Conservation (phyloP, 2,888 invertebrate genomes). For the Podotricha telesiphe region DNA sequence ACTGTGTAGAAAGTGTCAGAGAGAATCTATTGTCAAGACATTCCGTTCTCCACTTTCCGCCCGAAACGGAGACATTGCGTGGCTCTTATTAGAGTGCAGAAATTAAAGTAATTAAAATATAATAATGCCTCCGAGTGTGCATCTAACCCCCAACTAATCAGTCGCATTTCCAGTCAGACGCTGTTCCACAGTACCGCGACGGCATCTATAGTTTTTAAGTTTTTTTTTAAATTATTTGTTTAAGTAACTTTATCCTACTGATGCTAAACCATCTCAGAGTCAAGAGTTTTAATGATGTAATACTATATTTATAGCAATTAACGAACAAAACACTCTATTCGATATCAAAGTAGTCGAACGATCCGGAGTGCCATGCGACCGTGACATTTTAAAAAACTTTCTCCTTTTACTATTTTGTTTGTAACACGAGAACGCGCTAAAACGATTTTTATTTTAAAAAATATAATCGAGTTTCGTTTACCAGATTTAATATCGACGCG, state of each 20-base stretch:
- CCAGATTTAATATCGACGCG: background rate
- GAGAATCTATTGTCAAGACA: too few relatives aligned
- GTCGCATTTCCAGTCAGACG: too few relatives aligned
- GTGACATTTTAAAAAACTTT: conserved; percentile 28
- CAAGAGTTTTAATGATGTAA: conserved; percentile 53
- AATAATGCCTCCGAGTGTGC: too few relatives aligned
- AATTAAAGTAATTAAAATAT: too few relatives aligned
- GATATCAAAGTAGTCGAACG: conserved; percentile 23
- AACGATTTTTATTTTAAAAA: conserved; percentile 7
- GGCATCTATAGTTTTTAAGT: background rate
- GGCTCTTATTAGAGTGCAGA: too few relatives aligned
- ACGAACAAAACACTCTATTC: conserved; percentile 34
- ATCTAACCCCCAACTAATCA: too few relatives aligned
- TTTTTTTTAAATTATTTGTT: background rate
- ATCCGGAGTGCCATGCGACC: conserved; percentile 5
- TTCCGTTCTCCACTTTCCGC: too few relatives aligned
- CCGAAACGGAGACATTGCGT: too few relatives aligned
- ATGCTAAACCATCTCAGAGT: conserved; percentile 12
- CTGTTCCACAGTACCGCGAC: too few relatives aligned
- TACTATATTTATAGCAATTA: conserved; percentile 52
- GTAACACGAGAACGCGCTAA: conserved; percentile 20
- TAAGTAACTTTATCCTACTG: background rate
- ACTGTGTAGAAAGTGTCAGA: too few relatives aligned
- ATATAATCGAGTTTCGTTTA: conserved; percentile 1
- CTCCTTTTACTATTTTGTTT: conserved; percentile 21